A percentile compares a stretch with the other conserved stretches of the same genome.
Evolutionary conservation across 2,113 vertebrate species (phyloP).

Genomic region (Zosterops lateralis): DNA sequence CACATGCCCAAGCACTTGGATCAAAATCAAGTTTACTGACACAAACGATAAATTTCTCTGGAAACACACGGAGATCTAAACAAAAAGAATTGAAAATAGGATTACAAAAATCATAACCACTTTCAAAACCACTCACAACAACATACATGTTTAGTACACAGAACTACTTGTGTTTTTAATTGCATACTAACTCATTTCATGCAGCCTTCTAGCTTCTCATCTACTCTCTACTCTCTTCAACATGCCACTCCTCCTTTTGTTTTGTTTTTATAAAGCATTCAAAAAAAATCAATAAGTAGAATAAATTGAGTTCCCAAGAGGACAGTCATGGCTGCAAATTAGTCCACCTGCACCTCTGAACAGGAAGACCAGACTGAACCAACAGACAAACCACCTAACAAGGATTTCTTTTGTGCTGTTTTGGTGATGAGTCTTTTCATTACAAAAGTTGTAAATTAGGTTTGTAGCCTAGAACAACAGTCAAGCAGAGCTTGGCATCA

Average conservation of each 20-base stretch:
- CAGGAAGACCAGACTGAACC: background rate
- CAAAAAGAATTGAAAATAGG: background rate
- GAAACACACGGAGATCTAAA: constrained; percentile 87
- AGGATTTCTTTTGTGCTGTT: background rate
- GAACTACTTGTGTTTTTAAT: background rate
- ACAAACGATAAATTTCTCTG: constrained; percentile 89
- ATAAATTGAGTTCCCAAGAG: background rate
- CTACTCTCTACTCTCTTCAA: background rate
- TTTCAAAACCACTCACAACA: background rate
- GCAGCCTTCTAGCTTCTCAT: background rate
- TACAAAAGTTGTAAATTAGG: background rate
- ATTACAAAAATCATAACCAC: constrained; percentile 3
- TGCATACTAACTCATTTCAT: background rate
- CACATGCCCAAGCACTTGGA: constrained; percentile 67
- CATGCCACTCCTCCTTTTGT: background rate
- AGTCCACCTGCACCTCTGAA: constrained; percentile 2
- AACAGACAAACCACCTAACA: background rate
- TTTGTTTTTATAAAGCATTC: background rate
- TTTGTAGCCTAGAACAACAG: background rate
- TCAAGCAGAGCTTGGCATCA: background rate
- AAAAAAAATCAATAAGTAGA: background rate
- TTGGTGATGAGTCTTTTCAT: background rate
- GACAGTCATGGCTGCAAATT: background rate
- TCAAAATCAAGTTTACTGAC: constrained; percentile 78
- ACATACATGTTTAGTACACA: background rate